Evolutionary conservation across 2,113 vertebrate genomes (phyloP), one percentile per base, ranked within the genome.

Genomic region (Cebus imitator): DNA sequence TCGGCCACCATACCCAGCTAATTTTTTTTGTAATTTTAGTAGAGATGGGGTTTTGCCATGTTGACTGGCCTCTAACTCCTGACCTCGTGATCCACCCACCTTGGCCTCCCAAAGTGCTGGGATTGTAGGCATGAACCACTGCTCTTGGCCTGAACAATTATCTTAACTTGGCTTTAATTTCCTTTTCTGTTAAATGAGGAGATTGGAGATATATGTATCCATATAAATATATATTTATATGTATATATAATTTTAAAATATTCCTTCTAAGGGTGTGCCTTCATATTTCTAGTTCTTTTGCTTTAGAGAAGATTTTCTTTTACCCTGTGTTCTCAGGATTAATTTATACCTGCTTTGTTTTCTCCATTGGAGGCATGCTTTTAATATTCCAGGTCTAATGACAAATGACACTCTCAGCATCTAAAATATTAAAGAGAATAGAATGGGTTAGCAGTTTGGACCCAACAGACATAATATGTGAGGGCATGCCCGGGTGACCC

Each of bases 111-210:
- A 52, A 52, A 52, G 52, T 52, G 16, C 52, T 52, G 16, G 52
- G 52, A 52, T 52, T 52, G 17, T 16, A 52, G 52, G 52, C 16
- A 17, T 52, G 52, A 52, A 52, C 52, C 52, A 52, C 16, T 52
- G 52, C 52, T 52, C 16, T 5, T 52, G 52, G 52, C 52, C 52
- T 70, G 30, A 90, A 66, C n/a, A 78, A 52, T 83, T 87, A 52
- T 83, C 43, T 88, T 64, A 48, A 55, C 55, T 92, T 90, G 70
- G 18, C 45, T 82, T 95, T 89, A 68, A 86, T 94, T 87, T 94
- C 25, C 25, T 87, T 79, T 95, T 87, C 14, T 87, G 20, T 37
- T 87, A 84, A 89, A 93, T 20, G 27, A 94, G 21, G 23, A 75
- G 6, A 45, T 73, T 94, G 25, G 30, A 50, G 12, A 64, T 14